phyloP scores from a whole-genome alignment of 2,888 invertebrate species.

The Netelia virgata region DNA sequence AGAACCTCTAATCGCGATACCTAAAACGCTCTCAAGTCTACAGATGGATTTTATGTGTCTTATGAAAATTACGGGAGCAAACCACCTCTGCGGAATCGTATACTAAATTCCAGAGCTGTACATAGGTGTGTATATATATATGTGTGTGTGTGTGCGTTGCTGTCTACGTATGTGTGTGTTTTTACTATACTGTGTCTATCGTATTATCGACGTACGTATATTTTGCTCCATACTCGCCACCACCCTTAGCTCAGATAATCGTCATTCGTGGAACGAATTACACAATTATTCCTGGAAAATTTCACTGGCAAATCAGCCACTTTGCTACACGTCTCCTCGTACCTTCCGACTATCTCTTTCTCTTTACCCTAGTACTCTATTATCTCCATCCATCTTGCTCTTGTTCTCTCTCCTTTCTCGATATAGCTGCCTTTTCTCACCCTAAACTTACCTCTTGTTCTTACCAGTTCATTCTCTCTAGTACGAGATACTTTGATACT shows the following conservation, averaged over 20 bases:
- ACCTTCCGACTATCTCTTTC: conserved; percentile 2
- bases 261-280: conserved; percentile 52
- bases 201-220: conserved; percentile 29
- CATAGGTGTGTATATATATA: too few relatives aligned
- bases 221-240: not conserved
- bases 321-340: conserved; percentile 14
- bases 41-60: conserved; percentile 69
- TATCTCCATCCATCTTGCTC: conserved; percentile 43
- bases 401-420: conserved; percentile 16
- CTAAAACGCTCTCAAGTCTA: conserved; percentile 64
- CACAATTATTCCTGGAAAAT: conserved; percentile 38
- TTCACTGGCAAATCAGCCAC: conserved; percentile 32
- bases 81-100: conserved; percentile 29
- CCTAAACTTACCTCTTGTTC: conserved; percentile 56
- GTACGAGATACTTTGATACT: conserved; percentile 36
- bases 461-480: conserved; percentile 53
- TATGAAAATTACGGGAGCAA: conserved; percentile 71
- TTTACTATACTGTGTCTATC: not conserved
- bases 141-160: too few relatives aligned
- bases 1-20: conserved; percentile 71
- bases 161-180: not conserved
- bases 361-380: conserved; percentile 46
- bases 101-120: not conserved
- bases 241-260: not conserved
- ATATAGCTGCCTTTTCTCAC: conserved; percentile 18